Evolutionary conservation across 2,113 vertebrate species (phyloP).

Genomic region (Lepisosteus osseus): DNA sequence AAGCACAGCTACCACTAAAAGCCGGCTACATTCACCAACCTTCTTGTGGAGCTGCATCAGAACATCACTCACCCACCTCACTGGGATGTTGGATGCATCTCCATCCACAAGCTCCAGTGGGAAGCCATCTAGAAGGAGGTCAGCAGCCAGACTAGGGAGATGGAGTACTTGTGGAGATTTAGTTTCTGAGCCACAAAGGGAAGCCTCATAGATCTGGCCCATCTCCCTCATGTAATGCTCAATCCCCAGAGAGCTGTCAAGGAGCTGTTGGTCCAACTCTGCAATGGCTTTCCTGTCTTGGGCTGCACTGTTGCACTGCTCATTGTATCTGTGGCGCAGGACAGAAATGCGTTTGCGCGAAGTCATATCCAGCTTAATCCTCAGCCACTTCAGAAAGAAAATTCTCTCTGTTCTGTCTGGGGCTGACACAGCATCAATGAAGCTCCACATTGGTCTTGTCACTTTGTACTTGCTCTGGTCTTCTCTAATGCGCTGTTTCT

Average conservation of each 20-base stretch:
- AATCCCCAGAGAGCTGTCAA: constrained; percentile 52
- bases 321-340: constrained; percentile 22
- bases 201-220: constrained; percentile 62
- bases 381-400: constrained; percentile 66
- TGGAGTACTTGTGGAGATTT: constrained; percentile 33
- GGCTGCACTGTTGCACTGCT: constrained; percentile 15
- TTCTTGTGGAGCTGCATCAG: constrained; percentile 49
- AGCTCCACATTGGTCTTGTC: constrained; percentile 53
- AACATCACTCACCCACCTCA: constrained; percentile 50
- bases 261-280: constrained; percentile 43
- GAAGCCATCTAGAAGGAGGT: constrained; percentile 56
- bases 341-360: constrained; percentile 30
- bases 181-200: constrained; percentile 38
- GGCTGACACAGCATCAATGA: constrained; percentile 46
- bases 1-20: constrained; percentile 46
- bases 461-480: constrained; percentile 45
- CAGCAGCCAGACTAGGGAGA: constrained; percentile 51
- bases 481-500: constrained; percentile 40
- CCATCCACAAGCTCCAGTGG: constrained; percentile 65
- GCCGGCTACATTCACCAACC: constrained; percentile 39
- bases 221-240: constrained; percentile 68
- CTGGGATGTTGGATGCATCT: constrained; percentile 54
- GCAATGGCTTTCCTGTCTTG: constrained; percentile 34
- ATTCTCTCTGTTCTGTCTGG: constrained; percentile 42
- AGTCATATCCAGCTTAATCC: constrained; percentile 49